Percentiles rank a stretch among this genome's conserved stretches.
These are phyloP conservation scores for Alces alces DNA, from an alignment of 2,113 vertebrate species.

Conservation along the genomic window DNA sequence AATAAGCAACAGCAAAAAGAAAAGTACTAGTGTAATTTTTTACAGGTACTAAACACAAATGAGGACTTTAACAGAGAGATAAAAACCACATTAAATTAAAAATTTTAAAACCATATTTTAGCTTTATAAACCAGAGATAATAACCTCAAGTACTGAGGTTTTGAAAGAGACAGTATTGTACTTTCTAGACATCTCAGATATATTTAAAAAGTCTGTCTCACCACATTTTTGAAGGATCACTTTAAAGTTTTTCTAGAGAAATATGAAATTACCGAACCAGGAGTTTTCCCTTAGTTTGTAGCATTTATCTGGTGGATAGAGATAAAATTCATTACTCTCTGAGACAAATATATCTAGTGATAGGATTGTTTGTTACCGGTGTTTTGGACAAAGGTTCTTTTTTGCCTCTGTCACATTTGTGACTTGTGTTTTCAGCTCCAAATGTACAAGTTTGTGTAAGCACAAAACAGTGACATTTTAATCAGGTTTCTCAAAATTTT, in stretches of 20 bases:
- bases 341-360: neutral
- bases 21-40: neutral
- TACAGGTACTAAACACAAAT: neutral
- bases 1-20: neutral
- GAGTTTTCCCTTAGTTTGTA: neutral
- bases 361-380: neutral
- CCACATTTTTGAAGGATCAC: neutral
- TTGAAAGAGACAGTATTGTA: neutral
- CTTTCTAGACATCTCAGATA: neutral
- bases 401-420: neutral
- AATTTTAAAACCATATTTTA: neutral
- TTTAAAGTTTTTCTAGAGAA: slow-evolving; percentile 18
- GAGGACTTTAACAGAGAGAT: neutral
- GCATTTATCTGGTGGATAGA: neutral
- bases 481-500: neutral
- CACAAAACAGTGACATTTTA: neutral
- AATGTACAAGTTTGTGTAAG: neutral
- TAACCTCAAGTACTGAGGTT: neutral
- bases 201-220: neutral
- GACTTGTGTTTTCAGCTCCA: neutral
- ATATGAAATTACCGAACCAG: neutral
- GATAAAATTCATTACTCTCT: neutral
- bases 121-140: neutral
- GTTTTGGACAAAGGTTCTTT: neutral
- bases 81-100: neutral